Evolutionary conservation across 2,888 invertebrate species (phyloP).

Genomic region (Drosophila cyrtoloma): DNA sequence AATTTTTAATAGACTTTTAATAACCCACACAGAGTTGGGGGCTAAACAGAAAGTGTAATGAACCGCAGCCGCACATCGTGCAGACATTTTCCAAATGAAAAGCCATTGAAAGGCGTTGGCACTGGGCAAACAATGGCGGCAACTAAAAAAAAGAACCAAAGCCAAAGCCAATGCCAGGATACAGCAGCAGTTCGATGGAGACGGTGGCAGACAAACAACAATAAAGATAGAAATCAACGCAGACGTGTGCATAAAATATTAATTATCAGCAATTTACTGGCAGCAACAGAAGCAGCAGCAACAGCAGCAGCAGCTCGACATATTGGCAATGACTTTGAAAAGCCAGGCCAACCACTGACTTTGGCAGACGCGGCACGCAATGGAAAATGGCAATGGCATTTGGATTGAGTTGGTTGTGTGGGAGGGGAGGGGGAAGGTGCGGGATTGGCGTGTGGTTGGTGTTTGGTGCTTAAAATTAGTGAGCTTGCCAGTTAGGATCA

Average conservation of each 20-base stretch:
- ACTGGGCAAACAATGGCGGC: slow-evolving; percentile 73
- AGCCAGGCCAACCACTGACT: slow-evolving; percentile 50
- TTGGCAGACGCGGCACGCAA: slow-evolving; percentile 72
- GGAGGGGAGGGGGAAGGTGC: neutral
- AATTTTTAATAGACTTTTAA: slow-evolving; percentile 80
- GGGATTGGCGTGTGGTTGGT: neutral
- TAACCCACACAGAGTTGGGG: slow-evolving; percentile 52
- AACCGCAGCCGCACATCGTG: slow-evolving; percentile 76
- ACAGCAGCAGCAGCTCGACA: slow-evolving; percentile 45
- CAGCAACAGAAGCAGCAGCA: slow-evolving; percentile 39
- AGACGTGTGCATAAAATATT: slow-evolving; percentile 80
- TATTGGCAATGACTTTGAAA: slow-evolving; percentile 75
- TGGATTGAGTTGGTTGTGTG: slow-evolving; percentile 3
- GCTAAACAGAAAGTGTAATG: slow-evolving; percentile 79
- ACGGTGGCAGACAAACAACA: slow-evolving; percentile 74
- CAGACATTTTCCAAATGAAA: slow-evolving; percentile 79
- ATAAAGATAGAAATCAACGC: slow-evolving; percentile 80
- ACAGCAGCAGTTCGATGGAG: slow-evolving; percentile 13
- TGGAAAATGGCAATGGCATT: slow-evolving; percentile 50
- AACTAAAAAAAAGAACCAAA: slow-evolving; percentile 20
- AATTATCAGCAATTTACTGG: slow-evolving; percentile 77
- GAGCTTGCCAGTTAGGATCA: slow-evolving; percentile 56
- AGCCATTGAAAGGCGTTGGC: slow-evolving; percentile 75
- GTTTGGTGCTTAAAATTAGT: slow-evolving; percentile 60
- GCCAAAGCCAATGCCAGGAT: slow-evolving; percentile 22